phyloP scores from a whole-genome alignment of 2,888 invertebrate genomes.

The Phaonia tiefii region DNA sequence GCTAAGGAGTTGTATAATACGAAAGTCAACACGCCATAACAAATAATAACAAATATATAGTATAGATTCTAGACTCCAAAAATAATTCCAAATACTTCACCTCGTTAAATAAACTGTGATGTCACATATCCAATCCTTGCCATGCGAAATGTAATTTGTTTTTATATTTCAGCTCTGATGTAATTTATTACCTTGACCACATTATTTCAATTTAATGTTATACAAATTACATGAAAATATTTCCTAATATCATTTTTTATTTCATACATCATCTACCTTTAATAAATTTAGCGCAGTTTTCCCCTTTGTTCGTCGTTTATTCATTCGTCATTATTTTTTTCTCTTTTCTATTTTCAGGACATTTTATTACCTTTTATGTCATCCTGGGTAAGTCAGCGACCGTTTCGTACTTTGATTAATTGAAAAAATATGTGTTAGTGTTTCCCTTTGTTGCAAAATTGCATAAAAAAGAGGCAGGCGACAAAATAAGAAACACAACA shows the following conservation, averaged over 20 bases:
- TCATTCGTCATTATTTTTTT: background rate
- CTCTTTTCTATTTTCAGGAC: conserved; percentile 41
- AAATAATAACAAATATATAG: too few relatives aligned
- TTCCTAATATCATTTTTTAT: conserved; percentile 22
- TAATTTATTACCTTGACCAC: background rate
- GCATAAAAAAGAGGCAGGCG: background rate
- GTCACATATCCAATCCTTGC: too few relatives aligned
- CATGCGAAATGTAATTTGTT: too few relatives aligned
- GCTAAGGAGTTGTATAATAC: too few relatives aligned
- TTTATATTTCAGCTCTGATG: too few relatives aligned
- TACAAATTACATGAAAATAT: conserved; percentile 14
- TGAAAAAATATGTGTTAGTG: conserved; percentile 57
- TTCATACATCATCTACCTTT: conserved; percentile 8
- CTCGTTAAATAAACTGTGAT: too few relatives aligned
- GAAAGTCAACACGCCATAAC: too few relatives aligned
- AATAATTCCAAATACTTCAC: too few relatives aligned
- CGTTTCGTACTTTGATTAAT: conserved; percentile 62
- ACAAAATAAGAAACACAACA: conserved; percentile 35
- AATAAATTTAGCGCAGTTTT: conserved; percentile 30
- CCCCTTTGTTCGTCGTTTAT: conserved; percentile 10
- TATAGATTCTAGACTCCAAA: too few relatives aligned
- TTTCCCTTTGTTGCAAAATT: conserved; percentile 16
- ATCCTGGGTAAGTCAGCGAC: conserved; percentile 52
- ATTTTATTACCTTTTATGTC: conserved; percentile 59
- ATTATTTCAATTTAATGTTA: conserved; percentile 9